Percentiles rank a stretch among this genome's conserved stretches.
These are phyloP conservation scores for Caenorhabditis japonica DNA, from an alignment of 2,888 invertebrate genomes.

Conservation along the genomic window DNA sequence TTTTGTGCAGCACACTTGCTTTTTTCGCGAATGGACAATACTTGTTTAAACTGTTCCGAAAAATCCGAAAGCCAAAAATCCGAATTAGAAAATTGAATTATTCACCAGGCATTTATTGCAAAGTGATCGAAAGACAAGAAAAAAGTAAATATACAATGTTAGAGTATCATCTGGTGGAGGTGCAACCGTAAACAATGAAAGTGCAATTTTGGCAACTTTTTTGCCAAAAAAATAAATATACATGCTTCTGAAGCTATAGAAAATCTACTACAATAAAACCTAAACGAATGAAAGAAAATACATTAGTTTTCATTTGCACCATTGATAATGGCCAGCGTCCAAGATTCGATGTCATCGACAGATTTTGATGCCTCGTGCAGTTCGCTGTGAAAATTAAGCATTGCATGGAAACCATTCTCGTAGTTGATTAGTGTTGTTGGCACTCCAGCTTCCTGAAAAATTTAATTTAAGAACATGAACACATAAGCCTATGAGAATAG, in stretches of 20 bases:
- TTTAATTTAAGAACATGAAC: background rate
- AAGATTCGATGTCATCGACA: slow-evolving; percentile 51
- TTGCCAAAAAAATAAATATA: slow-evolving; percentile 16
- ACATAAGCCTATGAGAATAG: background rate
- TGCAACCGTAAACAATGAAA: slow-evolving; percentile 29
- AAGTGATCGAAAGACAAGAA: slow-evolving; percentile 1
- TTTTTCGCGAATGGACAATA: no score
- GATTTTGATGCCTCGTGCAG: slow-evolving; percentile 56
- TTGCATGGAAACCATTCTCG: slow-evolving; percentile 68
- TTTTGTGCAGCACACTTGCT: no score
- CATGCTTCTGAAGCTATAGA: slow-evolving; percentile 6
- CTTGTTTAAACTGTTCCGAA: no score
- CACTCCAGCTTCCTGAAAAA: slow-evolving; percentile 61
- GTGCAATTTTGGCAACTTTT: slow-evolving; percentile 6
- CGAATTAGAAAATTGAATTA: no score
- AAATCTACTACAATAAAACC: slow-evolving; percentile 8
- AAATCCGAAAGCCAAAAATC: no score
- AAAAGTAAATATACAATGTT: background rate
- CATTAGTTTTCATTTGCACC: background rate
- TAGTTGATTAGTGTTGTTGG: slow-evolving; percentile 70
- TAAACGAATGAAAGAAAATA: background rate
- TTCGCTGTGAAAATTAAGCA: slow-evolving; percentile 69
- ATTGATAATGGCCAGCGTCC: slow-evolving; percentile 39
- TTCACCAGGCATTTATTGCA: slow-evolving; percentile 15
- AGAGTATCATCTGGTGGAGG: slow-evolving; percentile 21